Conservation (phyloP, 2,888 invertebrate genomes). For the Nephrotoma flavescens region DNA sequence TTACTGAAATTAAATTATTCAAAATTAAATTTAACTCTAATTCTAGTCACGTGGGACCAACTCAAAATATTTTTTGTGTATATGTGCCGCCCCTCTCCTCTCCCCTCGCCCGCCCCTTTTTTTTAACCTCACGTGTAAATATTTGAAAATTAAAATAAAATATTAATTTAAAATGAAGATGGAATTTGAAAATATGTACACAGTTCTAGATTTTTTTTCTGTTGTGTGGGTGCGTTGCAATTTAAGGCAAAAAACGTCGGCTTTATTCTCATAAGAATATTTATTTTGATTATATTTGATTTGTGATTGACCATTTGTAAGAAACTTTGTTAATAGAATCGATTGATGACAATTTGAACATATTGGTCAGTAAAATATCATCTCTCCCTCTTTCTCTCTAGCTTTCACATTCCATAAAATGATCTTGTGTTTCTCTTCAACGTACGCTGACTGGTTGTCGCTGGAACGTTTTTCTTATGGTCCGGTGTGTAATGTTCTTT, state of each 20-base stretch:
- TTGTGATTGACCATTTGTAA: too few species aligned
- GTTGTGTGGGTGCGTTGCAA: not conserved
- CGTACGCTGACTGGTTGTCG: too few species aligned
- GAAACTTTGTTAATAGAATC: too few species aligned
- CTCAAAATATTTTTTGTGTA: not conserved
- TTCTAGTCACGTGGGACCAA: not conserved
- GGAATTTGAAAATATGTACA: not conserved
- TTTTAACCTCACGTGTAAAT: not conserved
- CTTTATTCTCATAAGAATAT: not conserved
- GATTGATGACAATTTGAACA: too few species aligned
- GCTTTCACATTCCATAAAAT: too few species aligned
- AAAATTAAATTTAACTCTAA: not conserved
- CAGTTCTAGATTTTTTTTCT: not conserved
- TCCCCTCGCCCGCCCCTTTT: not conserved
- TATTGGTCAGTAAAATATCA: too few species aligned
- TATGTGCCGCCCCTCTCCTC: not conserved
- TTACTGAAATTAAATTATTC: not conserved
- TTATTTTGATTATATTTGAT: not conserved
- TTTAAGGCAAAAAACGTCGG: not conserved
- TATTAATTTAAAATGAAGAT: not conserved
- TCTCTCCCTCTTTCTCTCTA: too few species aligned
- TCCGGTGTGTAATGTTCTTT: too few species aligned
- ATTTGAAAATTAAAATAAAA: not conserved
- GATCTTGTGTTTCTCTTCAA: too few species aligned
- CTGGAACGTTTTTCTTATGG: too few species aligned